Base-by-base conservation (phyloP, 2,888 invertebrate species). In the Busseola fusca region DNA sequence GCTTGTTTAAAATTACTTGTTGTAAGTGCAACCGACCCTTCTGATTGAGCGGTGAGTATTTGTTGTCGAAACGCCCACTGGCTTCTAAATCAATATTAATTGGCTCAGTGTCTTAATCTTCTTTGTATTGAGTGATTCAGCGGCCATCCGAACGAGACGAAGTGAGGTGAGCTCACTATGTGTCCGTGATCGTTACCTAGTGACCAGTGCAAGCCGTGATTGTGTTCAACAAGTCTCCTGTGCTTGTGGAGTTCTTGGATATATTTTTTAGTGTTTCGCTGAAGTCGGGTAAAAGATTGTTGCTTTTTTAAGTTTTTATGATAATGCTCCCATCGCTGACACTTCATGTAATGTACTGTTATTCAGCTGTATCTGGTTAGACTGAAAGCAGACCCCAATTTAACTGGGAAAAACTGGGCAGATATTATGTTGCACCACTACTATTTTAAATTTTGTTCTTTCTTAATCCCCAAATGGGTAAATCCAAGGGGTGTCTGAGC, bases 41-140 rank as follows among this genome's bases (percentile, higher is more conserved):
- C 12, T n/a, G 25, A 60, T 66, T 65, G 72, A 64, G 52, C 57
- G 45, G 37, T 73, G 77, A 75, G 63, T 78, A 80, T 70, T 64
- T 50, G 42, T 66, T 73, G 72, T 78, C 84, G 68, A 77, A 18
- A 73, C 88, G 81, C 88, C 89, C 85, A 88, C 90, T 81, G 83
- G 81, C 74, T 72, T 76, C 84, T 83, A 81, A 88, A 89, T 90
- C 89, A 88, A 82, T 87, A 87, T 86, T 86, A 88, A 88, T 88
- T 88, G 82, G 84, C 82, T 82, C 87, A 88, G 86, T 88, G 76
- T 67, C 71, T 57, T 67, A 37, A 57, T 70, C 74, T 58, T 69
- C 79, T 72, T 76, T 76, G 72, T 82, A 83, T 79, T 76, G 83
- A 83, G 83, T 82, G 83, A 82, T 76, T 81, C 69, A 74, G 76